Evolutionary conservation across 2,888 invertebrate genomes (phyloP), one percentile per base, ranked within the genome.

Genomic region (Nezara viridula): DNA sequence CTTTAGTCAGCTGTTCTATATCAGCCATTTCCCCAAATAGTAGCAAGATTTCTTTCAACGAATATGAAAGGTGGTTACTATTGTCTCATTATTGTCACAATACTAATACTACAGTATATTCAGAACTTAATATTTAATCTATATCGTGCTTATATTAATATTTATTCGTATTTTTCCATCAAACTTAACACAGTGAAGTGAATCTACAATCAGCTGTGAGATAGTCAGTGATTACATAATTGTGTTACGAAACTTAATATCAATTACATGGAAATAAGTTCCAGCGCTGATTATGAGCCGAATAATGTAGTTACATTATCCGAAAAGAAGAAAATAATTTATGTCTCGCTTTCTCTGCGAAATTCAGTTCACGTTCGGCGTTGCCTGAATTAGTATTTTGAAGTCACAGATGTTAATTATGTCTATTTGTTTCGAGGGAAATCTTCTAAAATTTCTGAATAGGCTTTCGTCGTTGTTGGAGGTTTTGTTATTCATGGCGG

Each of bases 241-340:
- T 50, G 16, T 16, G 5, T 55, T 55, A 55, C 55, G 55, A 9
- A 24, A 55, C 55, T 55, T 55, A 7, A 27, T 27, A 27, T 16
- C 27, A 60, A 60, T 60, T 60, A 60, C 60, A 60, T 60, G 60
- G 27, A 9, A 27, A 60, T 60, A 60, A 60, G 60, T 60, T 60
- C 27, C 60, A 16, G 6, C 6, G n/a, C 14, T 60, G 60, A 27
- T 60, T 60, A 60, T 27, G 60, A 6, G 0, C 60, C 60, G 60
- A 60, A 14, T 60, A 60, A 60, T 27, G 4, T 60, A 2, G 60
- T 60, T 32, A 60, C 60, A 27, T 60, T 60, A 60, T 60, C 27
- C 27, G 16, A 60, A 32, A 55, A 32, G 5, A 60, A 60, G 10
- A n/a, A 55, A 55, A 60, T 14, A 60, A 60, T 32, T 27, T 27